Evolutionary conservation across 2,797 vertebrate genomes (phyloP), one percentile per base, ranked within the genome.

Genomic region (Odontamblyopus lacepedii): DNA sequence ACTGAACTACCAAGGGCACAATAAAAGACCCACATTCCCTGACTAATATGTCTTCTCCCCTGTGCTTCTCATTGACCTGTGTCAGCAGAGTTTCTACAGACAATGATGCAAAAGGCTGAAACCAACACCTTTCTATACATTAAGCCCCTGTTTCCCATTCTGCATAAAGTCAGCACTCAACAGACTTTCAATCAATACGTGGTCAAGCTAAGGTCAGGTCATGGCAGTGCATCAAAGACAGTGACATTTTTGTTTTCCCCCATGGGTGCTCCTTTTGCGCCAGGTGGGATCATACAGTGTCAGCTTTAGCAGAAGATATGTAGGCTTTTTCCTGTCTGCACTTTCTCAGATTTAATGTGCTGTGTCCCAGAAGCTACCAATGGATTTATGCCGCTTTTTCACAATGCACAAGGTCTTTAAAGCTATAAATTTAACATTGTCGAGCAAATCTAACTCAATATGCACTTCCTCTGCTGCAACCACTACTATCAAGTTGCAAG

Each of bases 91-190:
- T 63, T 80, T 87, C 63, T 4, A 5, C 70, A 55, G 60, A 62
- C 51, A 6, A 62, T 84, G 89, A 88, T 83, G 86, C 84, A 85
- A 87, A 67, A 57, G 62, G 60, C 67, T 74, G 84, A 90, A 88
- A 91, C 73, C 79, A 56, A 71, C 85, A 88, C 80, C 79, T 75
- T 72, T 71, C 73, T 77, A 80, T 23, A 73, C 80, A 72, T 73
- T 32, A 57, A 79, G 73, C 64, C 65, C 67, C 35, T 59, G 72
- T 77, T 84, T 70, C 72, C 74, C 77, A 67, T 79, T 89, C 81
- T 92, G 87, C 83, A 83, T 85, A 74, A 78, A 87, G 83, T 83
- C 85, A 89, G 83, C 83, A 82, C 79, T 80, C 83, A 76, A 82
- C 76, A 79, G n/a, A 72, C 29, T 61, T 3, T 60, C 30, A 62